Evolutionary conservation across 2,797 vertebrate species (phyloP), one percentile per base, ranked within the genome.

Genomic region (Cryptoprocta ferox): DNA sequence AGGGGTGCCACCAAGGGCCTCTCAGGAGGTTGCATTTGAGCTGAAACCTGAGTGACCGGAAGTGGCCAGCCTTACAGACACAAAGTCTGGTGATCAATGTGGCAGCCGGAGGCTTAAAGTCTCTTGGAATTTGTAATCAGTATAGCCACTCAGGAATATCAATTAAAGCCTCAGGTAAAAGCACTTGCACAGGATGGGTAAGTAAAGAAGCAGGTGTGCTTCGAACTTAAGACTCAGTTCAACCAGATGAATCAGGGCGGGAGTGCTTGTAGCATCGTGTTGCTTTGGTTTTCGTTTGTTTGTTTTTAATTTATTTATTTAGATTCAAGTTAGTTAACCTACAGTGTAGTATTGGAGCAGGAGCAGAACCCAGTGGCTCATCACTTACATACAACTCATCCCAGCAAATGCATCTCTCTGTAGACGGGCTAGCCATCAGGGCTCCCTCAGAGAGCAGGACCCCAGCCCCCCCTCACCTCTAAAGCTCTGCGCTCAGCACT

Each of bases 401-500:
- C 56, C 56, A 9, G 21, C 56, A 59, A 59, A 24, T 1, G 3
- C 13, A 3, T 37, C n/a, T 13, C 71, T 68, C 28, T 79, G 3
- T 9, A 28, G 53, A 39, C 8, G 26, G 18, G 24, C 26, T 6
- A 3, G 26, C 50, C 13, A 8, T 4, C 14, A 19, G 45, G 35
- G 10, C 45, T 37, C 26, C 18, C 61, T 7, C 3, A 13, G 45
- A 39, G n/a, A 21, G 21, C 35, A 28, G 2, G 37, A 30, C 61
- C 68, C n/a, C 81, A 2, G 48, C 65, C 3, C 39, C 21, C 0
- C 3, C 53, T 19, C 53, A 42, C 35, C 19, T 24, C 42, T 19
- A 1, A 8, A 8, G 35, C 28, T 11, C 26, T 7, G 19, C 1
- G 14, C 45, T 26, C 24, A 6, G 2, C 8, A 28, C 13, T n/a